These are phyloP conservation scores for Columba livia DNA, from an alignment of 2,113 vertebrate species.

Conservation along the genomic window DNA sequence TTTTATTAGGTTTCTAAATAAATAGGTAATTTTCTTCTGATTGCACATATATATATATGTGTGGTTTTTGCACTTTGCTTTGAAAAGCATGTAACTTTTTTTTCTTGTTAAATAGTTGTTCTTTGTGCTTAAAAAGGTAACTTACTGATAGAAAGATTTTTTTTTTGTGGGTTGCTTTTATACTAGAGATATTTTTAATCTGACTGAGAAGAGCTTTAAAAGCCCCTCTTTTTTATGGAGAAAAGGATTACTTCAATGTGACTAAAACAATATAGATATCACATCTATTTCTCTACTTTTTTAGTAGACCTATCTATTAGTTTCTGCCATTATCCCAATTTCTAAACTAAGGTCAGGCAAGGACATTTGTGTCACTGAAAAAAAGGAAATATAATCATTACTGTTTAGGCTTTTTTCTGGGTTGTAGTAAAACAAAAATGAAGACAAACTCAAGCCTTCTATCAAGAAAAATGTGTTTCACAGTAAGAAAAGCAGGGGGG, in stretches of 20 bases:
- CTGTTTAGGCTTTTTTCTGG: constrained; percentile 28
- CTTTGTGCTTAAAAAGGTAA: neutral
- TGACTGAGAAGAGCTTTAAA: neutral
- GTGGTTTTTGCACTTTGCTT: neutral
- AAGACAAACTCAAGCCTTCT: neutral
- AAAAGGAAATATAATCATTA: constrained; percentile 1
- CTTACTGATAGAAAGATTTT: neutral
- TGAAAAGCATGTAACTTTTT: neutral
- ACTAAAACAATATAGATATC: neutral
- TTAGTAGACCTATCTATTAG: neutral
- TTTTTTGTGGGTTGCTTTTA: neutral
- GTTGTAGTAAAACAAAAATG: neutral
- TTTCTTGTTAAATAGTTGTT: neutral
- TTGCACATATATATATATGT: neutral
- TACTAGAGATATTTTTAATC: neutral
- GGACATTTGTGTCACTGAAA: constrained; percentile 1
- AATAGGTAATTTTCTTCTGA: neutral
- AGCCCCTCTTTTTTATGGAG: neutral
- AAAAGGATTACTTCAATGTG: neutral
- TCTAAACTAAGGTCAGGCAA: neutral
- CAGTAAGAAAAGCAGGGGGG: neutral
- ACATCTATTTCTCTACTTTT: neutral
- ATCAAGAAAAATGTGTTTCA: neutral
- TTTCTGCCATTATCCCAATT: neutral
- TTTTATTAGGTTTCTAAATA: neutral